Evolutionary conservation across 2,888 invertebrate species (phyloP).

Genomic region (Hemistola chrysoprasaria): DNA sequence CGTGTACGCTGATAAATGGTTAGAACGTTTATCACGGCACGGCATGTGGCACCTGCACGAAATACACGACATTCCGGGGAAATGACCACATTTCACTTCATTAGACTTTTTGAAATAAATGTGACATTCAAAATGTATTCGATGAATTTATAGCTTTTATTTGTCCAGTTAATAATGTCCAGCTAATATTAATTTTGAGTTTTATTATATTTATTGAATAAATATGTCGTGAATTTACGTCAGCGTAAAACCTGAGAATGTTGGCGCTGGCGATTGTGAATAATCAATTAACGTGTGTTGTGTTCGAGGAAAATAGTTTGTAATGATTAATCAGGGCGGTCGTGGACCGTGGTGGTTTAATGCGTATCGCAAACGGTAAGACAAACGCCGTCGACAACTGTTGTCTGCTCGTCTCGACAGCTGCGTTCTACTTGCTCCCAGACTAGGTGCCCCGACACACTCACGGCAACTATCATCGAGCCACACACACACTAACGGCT

Average conservation of each 20-base stretch:
- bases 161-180: conserved; percentile 18
- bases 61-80: conserved; percentile 24
- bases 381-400: conserved; percentile 75
- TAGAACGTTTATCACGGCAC: conserved; percentile 4
- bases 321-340: conserved; percentile 55
- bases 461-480: conserved; percentile 22
- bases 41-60: conserved; percentile 2
- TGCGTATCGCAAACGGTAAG: conserved; percentile 50
- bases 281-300: conserved; percentile 31
- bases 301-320: conserved; percentile 53
- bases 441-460: conserved; percentile 25
- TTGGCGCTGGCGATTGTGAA: conserved; percentile 20
- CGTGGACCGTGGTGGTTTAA: conserved; percentile 35
- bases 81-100: conserved; percentile 24
- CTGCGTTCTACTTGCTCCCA: conserved; percentile 67
- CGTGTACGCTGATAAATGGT: conserved; percentile 4
- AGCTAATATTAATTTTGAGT: conserved; percentile 15
- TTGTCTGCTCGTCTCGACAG: conserved; percentile 77
- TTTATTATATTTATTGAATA: conserved; percentile 11
- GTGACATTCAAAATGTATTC: conserved; percentile 27
- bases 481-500: no score
- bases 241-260: conserved; percentile 18
- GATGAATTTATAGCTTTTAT: conserved; percentile 26
- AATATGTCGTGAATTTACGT: conserved; percentile 13
- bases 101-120: conserved; percentile 27